These are phyloP conservation scores for Chironomus tentans DNA, from an alignment of 2,888 invertebrate genomes.

Conservation along the genomic window DNA sequence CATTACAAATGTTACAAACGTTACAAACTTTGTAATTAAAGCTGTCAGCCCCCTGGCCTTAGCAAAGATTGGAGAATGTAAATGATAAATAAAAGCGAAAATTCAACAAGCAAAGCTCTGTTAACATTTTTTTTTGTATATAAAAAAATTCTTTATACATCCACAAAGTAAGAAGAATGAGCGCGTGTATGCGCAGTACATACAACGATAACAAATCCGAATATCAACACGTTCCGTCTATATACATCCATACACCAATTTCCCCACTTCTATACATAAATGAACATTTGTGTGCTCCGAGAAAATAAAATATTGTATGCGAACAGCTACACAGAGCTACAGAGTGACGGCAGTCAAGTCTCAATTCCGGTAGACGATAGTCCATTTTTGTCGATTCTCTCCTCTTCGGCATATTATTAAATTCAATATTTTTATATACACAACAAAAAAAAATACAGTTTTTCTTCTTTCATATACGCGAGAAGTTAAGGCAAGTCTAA, in stretches of 20 bases:
- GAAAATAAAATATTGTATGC: not conserved
- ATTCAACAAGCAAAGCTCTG: conserved; percentile 19
- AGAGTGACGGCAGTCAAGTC: conserved; percentile 19
- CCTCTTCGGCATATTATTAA: not conserved
- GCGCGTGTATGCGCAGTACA: conserved; percentile 2
- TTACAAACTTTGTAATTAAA: no score
- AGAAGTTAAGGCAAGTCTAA: no score
- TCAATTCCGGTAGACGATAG: conserved; percentile 18
- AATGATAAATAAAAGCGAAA: conserved; percentile 21
- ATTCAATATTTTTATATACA: no score
- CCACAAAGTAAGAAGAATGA: not conserved
- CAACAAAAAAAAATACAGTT: no score
- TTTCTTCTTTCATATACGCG: no score
- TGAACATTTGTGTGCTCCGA: not conserved
- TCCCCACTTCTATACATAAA: conserved; percentile 16
- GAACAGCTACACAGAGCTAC: not conserved
- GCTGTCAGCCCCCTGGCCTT: no score
- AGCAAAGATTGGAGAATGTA: not conserved
- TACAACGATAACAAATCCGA: not conserved
- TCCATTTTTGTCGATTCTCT: not conserved
- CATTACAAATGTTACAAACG: no score
- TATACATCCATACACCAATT: not conserved
- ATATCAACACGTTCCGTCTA: conserved; percentile 20
- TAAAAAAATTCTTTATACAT: not conserved
- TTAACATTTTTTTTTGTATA: no score